Evolutionary conservation across 1,140 invertebrate species (phyloP), one percentile per base, ranked within the genome.

Genomic region (Drosophila tropicalis): DNA sequence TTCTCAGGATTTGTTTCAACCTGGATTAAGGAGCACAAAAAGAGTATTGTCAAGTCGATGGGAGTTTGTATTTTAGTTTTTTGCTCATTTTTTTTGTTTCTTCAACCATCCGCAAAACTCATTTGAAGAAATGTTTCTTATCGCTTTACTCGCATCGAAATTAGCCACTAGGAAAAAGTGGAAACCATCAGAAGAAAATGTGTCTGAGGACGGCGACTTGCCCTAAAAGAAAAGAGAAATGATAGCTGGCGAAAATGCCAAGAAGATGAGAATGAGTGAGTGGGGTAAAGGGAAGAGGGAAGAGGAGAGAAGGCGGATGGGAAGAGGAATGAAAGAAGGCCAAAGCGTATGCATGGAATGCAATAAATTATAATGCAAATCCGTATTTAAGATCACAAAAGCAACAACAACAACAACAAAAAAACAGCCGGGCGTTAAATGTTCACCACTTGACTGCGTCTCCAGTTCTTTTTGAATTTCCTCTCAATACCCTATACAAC

Each of bases 301-400:
- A n/a, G n/a, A n/a, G n/a, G n/a, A n/a, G n/a, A n/a, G n/a, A n/a
- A 39, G 40, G 12, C 10, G 3, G 12, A 12, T n/a, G 17, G 7
- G n/a, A 15, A 17, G 13, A 29, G 29, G 29, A 3, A 25, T 25
- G 57, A 54, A 34, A 12, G 15, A 39, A 61, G 67, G 54, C 40
- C 56, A 70, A 71, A 77, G 67, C 71, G 78, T 56, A 81, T 86
- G 78, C 81, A 86, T 73, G 67, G 77, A 65, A 51, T 84, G 83
- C 81, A 81, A 85, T 85, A 85, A 85, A 85, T 86, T 86, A 85
- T 85, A 81, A 86, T 81, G 82, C 78, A 85, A 85, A 85, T 85
- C 82, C 78, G 62, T 36, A 67, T 65, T 72, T 64, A 57, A 75
- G 78, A 85, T 85, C 81, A 55, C 76, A 83, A 70, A 72, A 84